Conservation (phyloP, 1,140 invertebrate genomes). For the Drosophila lacertosa region DNA sequence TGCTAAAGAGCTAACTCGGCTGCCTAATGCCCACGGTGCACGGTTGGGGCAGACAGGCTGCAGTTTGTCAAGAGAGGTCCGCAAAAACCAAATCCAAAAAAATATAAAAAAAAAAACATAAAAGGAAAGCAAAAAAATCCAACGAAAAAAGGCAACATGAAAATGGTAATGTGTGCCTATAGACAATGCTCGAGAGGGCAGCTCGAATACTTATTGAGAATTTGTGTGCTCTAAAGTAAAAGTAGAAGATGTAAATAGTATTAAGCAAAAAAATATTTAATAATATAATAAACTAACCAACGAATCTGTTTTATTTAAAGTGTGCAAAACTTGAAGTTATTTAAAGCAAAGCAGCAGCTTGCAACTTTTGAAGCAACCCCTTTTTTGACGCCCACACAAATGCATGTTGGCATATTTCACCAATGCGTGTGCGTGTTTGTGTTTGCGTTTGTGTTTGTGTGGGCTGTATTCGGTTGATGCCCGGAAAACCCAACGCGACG, state of each 20-base stretch:
- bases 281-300: too few species aligned
- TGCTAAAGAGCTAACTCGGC: slow-evolving; percentile 28
- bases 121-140: slow-evolving; percentile 17
- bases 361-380: slow-evolving; percentile 46
- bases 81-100: slow-evolving; percentile 44
- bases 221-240: not conserved
- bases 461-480: slow-evolving; percentile 58
- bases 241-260: not conserved
- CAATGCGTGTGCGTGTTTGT: slow-evolving; percentile 32
- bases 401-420: slow-evolving; percentile 56
- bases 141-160: slow-evolving; percentile 44
- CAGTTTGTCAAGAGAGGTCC: slow-evolving; percentile 69
- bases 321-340: too few species aligned
- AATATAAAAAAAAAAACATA: slow-evolving; percentile 34
- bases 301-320: too few species aligned
- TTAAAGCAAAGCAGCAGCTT: too few species aligned
- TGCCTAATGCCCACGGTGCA: slow-evolving; percentile 42
- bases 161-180: slow-evolving; percentile 68
- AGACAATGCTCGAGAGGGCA: slow-evolving; percentile 45
- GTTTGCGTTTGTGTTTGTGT: slow-evolving; percentile 9
- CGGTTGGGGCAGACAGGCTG: slow-evolving; percentile 46
- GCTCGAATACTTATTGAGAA: slow-evolving; percentile 16
- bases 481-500: slow-evolving; percentile 71
- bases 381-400: slow-evolving; percentile 19
- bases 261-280: too few species aligned